Base-by-base conservation (phyloP, 2,888 invertebrate species). In the Cylloceria caligata region DNA sequence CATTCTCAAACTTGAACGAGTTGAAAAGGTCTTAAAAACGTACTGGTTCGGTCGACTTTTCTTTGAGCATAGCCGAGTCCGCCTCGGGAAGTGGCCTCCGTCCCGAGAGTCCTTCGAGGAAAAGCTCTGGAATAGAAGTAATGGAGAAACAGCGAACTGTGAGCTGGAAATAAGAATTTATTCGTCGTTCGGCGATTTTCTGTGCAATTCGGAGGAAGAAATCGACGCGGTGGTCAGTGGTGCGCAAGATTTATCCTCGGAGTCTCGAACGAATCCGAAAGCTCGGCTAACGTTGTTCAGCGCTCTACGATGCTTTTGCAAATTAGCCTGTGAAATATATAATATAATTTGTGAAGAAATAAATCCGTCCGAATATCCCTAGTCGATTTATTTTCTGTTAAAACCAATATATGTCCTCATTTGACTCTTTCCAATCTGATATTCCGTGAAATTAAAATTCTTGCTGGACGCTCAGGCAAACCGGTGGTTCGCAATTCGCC, bases 151-250 rank as follows among this genome's bases (percentile, higher is more conserved):
- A 69, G 73, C 49, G 47, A 71, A 80, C 71, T 71, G 57, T 39
- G 75, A 74, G 69, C 45, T 19, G 36, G 64, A 78, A 81, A 81
- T 81, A 74, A 78, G 69, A 74, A 81, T 81, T 81, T 81, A 81
- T 81, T 78, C 64, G 64, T 64, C 78, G 30, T 74, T 81, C 55
- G 55, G 69, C 49, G 78, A 81, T 81, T 78, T 74, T 47, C 19
- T 42, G 30, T 30, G 30, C 57, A 39, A 57, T 11, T 62, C 47
- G 52, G 34, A 52, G 30, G 49, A 80, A 80, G 80, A 71, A 73
- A 78, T 78, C 36, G 81, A 69, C 73, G 52, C 60, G 67, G 21
- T 42, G 75, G 42, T 49, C 30, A 30, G 49, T 55, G 69, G 36
- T 42, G 47, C 47, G 39, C 39, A 27, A 77, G 81, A 81, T 81